A percentile compares a stretch with the other conserved stretches of the same genome.
These are phyloP conservation scores for Lophochroa leadbeateri DNA, from an alignment of 2,113 vertebrate genomes.

Conservation along the genomic window DNA sequence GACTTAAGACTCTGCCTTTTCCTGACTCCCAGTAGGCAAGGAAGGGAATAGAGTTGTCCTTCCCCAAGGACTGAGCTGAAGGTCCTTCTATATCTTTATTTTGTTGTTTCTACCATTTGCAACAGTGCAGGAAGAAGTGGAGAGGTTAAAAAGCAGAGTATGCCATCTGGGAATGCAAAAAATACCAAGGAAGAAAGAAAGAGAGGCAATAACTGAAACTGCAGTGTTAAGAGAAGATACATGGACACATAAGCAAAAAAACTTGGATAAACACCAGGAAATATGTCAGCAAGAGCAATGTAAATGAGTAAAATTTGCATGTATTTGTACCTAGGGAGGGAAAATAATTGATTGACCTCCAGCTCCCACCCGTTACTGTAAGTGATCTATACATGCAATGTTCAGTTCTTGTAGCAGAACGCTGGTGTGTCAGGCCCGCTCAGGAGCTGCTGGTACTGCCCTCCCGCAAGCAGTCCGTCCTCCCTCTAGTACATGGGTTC, in stretches of 20 bases:
- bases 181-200: not conserved
- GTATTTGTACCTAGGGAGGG: not conserved
- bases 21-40: not conserved
- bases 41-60: not conserved
- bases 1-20: not conserved
- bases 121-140: accelerated
- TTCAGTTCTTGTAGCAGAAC: not conserved
- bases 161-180: not conserved
- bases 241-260: not conserved
- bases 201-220: not conserved
- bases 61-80: not conserved
- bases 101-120: not conserved
- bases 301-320: constrained; percentile 4
- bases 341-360: not conserved
- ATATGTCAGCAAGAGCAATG: not conserved
- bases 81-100: not conserved
- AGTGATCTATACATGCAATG: not conserved
- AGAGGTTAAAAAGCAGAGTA: not conserved
- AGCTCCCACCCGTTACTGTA: not conserved
- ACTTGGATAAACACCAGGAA: not conserved
- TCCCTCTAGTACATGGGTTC: not conserved
- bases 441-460: not conserved
- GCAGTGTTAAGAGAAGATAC: not conserved
- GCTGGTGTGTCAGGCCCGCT: not conserved
- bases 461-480: not conserved